Percentiles rank a stretch among this genome's conserved stretches.
Evolutionary conservation across 1,140 invertebrate genomes (phyloP).

Genomic region (Teleogryllus occipitalis): DNA sequence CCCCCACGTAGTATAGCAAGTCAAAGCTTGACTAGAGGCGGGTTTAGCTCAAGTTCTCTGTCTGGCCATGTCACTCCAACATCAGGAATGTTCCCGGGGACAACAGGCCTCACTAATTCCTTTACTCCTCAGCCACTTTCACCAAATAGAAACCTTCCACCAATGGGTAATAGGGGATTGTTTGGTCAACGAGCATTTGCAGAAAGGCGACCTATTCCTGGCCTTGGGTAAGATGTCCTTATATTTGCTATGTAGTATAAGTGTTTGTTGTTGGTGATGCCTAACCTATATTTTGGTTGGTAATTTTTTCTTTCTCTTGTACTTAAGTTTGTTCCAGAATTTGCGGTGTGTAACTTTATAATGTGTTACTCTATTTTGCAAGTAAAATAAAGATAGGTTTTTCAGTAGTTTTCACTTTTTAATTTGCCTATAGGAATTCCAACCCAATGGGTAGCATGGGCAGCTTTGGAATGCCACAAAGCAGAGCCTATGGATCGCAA

Average conservation of each 20-base stretch:
- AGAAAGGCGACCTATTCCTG: conserved; percentile 66
- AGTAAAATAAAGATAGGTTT: too few species aligned
- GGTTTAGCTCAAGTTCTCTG: conserved; percentile 47
- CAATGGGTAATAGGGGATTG: conserved; percentile 40
- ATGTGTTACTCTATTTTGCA: too few species aligned
- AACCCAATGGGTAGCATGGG: conserved; percentile 55
- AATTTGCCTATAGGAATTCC: conserved; percentile 38
- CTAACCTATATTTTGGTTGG: neutral
- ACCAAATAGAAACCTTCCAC: conserved; percentile 40
- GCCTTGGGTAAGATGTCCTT: conserved; percentile 45
- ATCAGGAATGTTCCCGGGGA: conserved; percentile 51
- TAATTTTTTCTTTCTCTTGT: too few species aligned
- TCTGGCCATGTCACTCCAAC: conserved; percentile 64
- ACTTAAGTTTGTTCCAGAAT: too few species aligned
- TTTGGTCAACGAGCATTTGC: conserved; percentile 68
- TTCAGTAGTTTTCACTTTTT: too few species aligned
- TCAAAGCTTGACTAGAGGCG: conserved; percentile 51
- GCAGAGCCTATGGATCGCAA: conserved; percentile 53
- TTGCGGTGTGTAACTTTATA: too few species aligned
- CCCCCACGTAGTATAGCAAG: conserved; percentile 38
- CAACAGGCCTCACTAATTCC: conserved; percentile 39
- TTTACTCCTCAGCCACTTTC: conserved; percentile 46
- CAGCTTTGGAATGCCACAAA: conserved; percentile 51
- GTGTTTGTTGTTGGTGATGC: neutral
- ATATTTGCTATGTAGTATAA: neutral